Conservation (phyloP, 2,888 invertebrate genomes). For the Apoda limacodes region DNA sequence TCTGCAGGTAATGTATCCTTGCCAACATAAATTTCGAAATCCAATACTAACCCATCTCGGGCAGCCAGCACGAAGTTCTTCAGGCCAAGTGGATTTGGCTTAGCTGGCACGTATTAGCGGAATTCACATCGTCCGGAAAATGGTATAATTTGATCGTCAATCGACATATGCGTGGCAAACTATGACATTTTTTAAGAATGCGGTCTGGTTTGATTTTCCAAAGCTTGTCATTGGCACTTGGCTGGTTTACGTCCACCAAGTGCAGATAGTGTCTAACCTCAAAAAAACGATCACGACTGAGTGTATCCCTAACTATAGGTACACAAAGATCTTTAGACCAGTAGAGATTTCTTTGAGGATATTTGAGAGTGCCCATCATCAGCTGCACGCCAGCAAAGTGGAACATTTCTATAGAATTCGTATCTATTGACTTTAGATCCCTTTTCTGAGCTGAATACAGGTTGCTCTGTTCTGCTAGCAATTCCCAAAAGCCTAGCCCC, state of each 20-base stretch:
- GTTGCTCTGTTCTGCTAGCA: slow-evolving; percentile 15
- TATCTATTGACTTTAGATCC: slow-evolving; percentile 11
- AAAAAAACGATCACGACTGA: too few species aligned
- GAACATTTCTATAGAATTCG: slow-evolving; percentile 7
- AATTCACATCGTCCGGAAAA: slow-evolving; percentile 22
- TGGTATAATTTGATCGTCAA: slow-evolving; percentile 26
- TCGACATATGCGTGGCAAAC: slow-evolving; percentile 20
- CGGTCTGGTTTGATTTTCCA: neutral
- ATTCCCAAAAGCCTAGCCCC: slow-evolving; percentile 15
- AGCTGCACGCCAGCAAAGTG: too few species aligned
- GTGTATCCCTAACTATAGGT: too few species aligned
- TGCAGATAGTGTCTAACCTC: slow-evolving; percentile 11
- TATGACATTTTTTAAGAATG: slow-evolving; percentile 14
- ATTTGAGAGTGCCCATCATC: too few species aligned
- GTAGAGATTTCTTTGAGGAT: too few species aligned
- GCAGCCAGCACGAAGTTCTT: too few species aligned
- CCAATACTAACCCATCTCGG: too few species aligned
- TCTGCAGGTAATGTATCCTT: too few species aligned
- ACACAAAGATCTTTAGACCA: too few species aligned
- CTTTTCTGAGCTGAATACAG: slow-evolving; percentile 17
- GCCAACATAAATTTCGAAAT: too few species aligned
- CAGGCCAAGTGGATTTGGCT: too few species aligned
- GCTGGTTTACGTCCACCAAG: slow-evolving; percentile 6
- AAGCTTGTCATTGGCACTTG: slow-evolving; percentile 9
- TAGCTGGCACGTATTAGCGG: slow-evolving; percentile 15